Base-by-base conservation (phyloP, 1,140 invertebrate genomes). In the Drosophila melanica region DNA sequence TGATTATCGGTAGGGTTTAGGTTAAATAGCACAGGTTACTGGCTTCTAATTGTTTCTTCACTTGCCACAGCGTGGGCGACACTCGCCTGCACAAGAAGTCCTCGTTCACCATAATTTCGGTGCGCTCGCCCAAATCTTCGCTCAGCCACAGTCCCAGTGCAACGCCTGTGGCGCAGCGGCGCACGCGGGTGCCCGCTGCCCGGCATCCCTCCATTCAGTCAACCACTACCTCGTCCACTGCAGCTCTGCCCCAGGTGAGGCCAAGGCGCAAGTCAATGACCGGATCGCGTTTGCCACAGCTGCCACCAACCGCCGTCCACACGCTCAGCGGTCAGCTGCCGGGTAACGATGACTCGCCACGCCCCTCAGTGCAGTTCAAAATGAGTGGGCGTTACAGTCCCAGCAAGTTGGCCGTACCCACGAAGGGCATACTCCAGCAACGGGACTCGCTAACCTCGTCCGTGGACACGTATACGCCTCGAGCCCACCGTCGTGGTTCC, bases 71-170 rank as follows among this genome's bases (percentile, higher is more conserved):
- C 74, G 90, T 93, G 23, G 92, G 92, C 3, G 91, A 92, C 35
- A 68, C 92, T 9, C 81, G 92, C 41, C 69, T 92, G 27, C 90
- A 92, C 58, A 93, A 93, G 62, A 93, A 93, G 77, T 90, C 92
- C 63, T 82, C 93, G 16, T 95, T 95, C 80, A 94, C 95, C 37
- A 95, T 95, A 58, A 92, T 95, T 44, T 93, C 94, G 5, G 93
- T 94, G 8, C 90, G 91, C 16, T 91, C 92, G 23, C 92, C 91
- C 20, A 92, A 84, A 30, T 78, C 87, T 8, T 81, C 81, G 66
- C 87, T 54, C 68, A 80, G 69, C 16, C 90, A 92, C 42, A 93
- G 92, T 72, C 92, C 93, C 4, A 75, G 90, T 14, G 27, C 66
- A 1, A 37, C 47, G 42, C 66, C 63, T 1, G 35, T 55, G 18